phyloP scores from a whole-genome alignment of 2,113 vertebrate genomes.

The Callospermophilus lateralis region DNA sequence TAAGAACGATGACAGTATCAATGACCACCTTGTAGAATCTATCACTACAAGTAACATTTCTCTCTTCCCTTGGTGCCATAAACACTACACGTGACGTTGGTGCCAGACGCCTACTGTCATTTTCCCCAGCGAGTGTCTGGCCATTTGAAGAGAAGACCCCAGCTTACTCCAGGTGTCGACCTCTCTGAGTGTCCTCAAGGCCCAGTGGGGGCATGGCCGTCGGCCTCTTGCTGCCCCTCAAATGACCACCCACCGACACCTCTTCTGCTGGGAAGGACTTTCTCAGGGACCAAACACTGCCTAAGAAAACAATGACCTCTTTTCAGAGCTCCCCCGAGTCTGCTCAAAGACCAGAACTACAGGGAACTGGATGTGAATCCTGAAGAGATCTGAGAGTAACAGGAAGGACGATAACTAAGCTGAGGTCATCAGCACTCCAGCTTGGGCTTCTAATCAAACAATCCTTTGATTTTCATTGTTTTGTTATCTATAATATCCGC shows the following conservation, averaged over 20 bases:
- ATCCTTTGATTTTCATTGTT: conserved; percentile 85
- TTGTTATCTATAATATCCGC: conserved; percentile 65
- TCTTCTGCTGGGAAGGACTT: conserved; percentile 81
- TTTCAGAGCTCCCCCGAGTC: conserved; percentile 82
- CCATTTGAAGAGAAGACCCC: conserved; percentile 75
- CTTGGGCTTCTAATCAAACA: conserved; percentile 84
- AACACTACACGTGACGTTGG: conserved; percentile 75
- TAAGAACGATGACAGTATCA: conserved; percentile 57
- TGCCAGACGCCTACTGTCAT: conserved; percentile 75
- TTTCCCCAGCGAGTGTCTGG: conserved; percentile 73
- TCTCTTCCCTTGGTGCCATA: conserved; percentile 63
- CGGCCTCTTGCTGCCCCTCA: conserved; percentile 66
- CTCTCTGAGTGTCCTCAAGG: conserved; percentile 69
- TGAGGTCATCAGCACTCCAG: conserved; percentile 80
- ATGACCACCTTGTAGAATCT: conserved; percentile 57
- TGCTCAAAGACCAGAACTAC: conserved; percentile 83
- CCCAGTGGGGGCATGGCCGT: conserved; percentile 55
- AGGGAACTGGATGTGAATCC: conserved; percentile 81
- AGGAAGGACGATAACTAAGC: conserved; percentile 76
- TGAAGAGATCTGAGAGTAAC: conserved; percentile 82
- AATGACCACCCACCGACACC: conserved; percentile 69
- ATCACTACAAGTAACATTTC: conserved; percentile 68
- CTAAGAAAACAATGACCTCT: conserved; percentile 84
- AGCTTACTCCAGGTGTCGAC: conserved; percentile 77
- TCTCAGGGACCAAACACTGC: conserved; percentile 82